Evolutionary conservation across 1,140 invertebrate genomes (phyloP), one percentile per base, ranked within the genome.

Genomic region (Drosophila mojavensis): DNA sequence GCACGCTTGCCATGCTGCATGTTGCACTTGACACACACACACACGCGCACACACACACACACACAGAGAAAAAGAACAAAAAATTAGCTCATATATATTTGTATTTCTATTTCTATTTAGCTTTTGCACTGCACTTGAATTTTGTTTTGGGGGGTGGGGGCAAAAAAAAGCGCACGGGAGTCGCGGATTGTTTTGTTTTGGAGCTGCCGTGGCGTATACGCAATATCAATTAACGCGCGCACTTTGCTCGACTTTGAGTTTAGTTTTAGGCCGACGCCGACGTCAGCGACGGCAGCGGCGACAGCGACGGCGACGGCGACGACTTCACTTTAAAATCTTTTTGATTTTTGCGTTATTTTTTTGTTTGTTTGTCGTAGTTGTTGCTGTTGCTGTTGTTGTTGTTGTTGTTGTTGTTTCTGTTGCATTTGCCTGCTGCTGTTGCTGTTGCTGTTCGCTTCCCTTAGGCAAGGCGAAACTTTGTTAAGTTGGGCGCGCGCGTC

Each of bases 211-310:
- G 75, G 54, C 78, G 78, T 80, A 81, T 80, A 77, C 78, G 74
- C 68, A 79, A 80, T 81, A 59, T 80, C 73, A 80, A 80, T 80
- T 80, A 69, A 76, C 55, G 51, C 79, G 64, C 72, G 62, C 76
- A 72, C 77, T 79, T 67, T 75, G 43, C 33, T 48, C 62, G 69
- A 65, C 63, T 65, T 80, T 81, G 61, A 67, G 47, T 64, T 75
- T 64, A 55, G 54, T 69, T 73, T 39, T 69, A 47, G 48, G 70
- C 70, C 64, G 17, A 36, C 28, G 28, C 13, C 45, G 45, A 47
- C 43, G 43, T 33, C 43, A 17, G 10, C 41, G 53, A 28, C 41
- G 26, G 39, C 39, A 17, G 13, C 50, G 50, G 39, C 11, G 63
- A n/a, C 55, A n/a, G 15, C 54, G 43, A n/a, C 55, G 24, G 15